These are phyloP conservation scores for Diglossa cyanea DNA, from an alignment of 2,797 vertebrate genomes.

Conservation along the genomic window DNA sequence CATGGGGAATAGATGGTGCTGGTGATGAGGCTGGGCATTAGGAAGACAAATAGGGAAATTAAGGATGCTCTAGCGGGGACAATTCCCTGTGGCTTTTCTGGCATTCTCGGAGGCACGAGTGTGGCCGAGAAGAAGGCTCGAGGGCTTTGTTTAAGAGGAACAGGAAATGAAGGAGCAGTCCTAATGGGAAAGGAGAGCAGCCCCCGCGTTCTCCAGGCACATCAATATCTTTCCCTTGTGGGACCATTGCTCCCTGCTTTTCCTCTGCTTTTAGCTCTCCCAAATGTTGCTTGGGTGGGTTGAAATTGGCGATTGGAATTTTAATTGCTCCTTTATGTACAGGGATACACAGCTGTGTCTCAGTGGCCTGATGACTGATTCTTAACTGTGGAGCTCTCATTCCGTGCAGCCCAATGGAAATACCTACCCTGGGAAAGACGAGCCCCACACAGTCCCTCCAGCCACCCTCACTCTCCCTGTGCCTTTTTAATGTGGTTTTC, in stretches of 20 bases:
- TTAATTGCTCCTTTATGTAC: not conserved
- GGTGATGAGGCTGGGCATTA: slow-evolving; percentile 13
- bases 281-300: not conserved
- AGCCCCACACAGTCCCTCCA: no score
- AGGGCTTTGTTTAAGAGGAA: slow-evolving; percentile 33
- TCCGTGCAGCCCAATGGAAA: fast-evolving
- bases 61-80: slow-evolving; percentile 19
- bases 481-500: not conserved
- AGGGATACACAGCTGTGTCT: not conserved
- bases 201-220: fast-evolving
- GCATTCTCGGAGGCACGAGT: not conserved
- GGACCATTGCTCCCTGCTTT: fast-evolving
- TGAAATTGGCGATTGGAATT: not conserved
- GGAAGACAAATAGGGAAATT: slow-evolving; percentile 51
- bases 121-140: slow-evolving; percentile 14
- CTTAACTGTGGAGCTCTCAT: fast-evolving
- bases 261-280: not conserved
- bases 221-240: not conserved
- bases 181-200: not conserved
- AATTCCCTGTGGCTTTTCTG: slow-evolving; percentile 33
- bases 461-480: not conserved
- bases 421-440: not conserved
- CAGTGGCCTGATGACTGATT: fast-evolving
- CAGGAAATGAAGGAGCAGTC: not conserved
- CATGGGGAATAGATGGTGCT: not conserved